These are phyloP conservation scores for Anoplophora glabripennis DNA, from an alignment of 1,140 invertebrate genomes.

Conservation along the genomic window DNA sequence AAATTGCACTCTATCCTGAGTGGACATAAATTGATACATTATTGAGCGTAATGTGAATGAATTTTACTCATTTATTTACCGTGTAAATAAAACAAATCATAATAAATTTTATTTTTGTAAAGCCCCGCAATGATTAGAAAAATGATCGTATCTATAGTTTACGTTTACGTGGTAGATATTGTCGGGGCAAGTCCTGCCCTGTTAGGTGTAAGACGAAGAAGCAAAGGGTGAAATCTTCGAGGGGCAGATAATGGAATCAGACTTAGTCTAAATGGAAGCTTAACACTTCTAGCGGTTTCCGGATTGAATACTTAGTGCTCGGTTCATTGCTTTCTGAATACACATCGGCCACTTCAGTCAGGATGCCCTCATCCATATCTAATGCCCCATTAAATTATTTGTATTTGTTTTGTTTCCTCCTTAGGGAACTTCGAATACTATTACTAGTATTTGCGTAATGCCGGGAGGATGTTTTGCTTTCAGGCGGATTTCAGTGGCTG, in stretches of 20 bases:
- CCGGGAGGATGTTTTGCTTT: conserved; percentile 12
- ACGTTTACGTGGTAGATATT: too few species aligned
- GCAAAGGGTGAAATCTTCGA: conserved; percentile 40
- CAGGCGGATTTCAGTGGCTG: background rate
- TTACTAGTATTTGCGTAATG: conserved; percentile 14
- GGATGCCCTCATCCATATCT: conserved; percentile 21
- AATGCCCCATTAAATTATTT: conserved; percentile 33
- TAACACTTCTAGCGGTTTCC: conserved; percentile 44
- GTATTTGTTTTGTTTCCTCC: conserved; percentile 21
- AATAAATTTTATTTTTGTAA: too few species aligned
- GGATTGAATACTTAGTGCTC: conserved; percentile 43
- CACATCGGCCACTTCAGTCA: conserved; percentile 40
- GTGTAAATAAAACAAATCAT: too few species aligned
- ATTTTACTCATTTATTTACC: too few species aligned
- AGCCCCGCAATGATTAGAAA: too few species aligned
- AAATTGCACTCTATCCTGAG: too few species aligned
- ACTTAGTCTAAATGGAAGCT: conserved; percentile 44
- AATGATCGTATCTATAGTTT: too few species aligned
- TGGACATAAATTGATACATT: too few species aligned
- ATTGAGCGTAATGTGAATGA: too few species aligned
- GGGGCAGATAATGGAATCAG: conserved; percentile 44
- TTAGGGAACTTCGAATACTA: conserved; percentile 13
- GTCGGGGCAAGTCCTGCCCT: conserved; percentile 5
- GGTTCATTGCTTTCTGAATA: conserved; percentile 43
- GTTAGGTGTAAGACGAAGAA: conserved; percentile 8